A percentile compares a stretch with the other conserved stretches of the same genome.
Evolutionary conservation across 2,888 invertebrate genomes (phyloP).

Genomic region (Drosophila atripex): DNA sequence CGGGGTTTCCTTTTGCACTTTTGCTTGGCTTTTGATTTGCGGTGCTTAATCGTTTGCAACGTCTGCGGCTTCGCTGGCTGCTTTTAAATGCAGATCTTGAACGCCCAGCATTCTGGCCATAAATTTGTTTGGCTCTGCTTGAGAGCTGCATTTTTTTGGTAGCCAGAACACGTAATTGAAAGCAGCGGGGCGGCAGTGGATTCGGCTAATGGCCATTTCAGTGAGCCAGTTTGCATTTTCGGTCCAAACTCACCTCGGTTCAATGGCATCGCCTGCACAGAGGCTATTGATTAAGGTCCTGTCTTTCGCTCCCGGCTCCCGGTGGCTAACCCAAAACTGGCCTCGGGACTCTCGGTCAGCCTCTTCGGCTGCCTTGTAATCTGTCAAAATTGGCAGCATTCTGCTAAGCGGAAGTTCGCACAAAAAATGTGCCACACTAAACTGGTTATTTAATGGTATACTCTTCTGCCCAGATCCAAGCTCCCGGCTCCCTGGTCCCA

Average conservation of each 20-base stretch:
- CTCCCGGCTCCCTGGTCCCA: slow-evolving; percentile 45
- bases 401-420: slow-evolving; percentile 66
- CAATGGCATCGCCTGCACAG: slow-evolving; percentile 57
- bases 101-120: slow-evolving; percentile 64
- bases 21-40: slow-evolving; percentile 66
- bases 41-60: slow-evolving; percentile 72
- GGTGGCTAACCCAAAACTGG: slow-evolving; percentile 56
- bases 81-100: slow-evolving; percentile 50
- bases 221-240: slow-evolving; percentile 28
- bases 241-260: slow-evolving; percentile 60
- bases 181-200: slow-evolving; percentile 65
- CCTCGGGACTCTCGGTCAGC: slow-evolving; percentile 30
- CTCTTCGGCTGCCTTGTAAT: slow-evolving; percentile 70
- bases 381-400: slow-evolving; percentile 74
- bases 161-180: slow-evolving; percentile 66
- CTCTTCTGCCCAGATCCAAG: not conserved
- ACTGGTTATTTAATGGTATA: slow-evolving; percentile 67
- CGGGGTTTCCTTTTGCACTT: slow-evolving; percentile 34
- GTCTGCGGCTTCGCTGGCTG: slow-evolving; percentile 55
- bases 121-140: slow-evolving; percentile 53
- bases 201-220: slow-evolving; percentile 23
- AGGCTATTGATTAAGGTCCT: slow-evolving; percentile 67
- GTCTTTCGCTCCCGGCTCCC: slow-evolving; percentile 18
- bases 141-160: slow-evolving; percentile 24
- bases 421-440: slow-evolving; percentile 62